Evolutionary conservation across 2,113 vertebrate genomes (phyloP).

Genomic region (Theropithecus gelada): DNA sequence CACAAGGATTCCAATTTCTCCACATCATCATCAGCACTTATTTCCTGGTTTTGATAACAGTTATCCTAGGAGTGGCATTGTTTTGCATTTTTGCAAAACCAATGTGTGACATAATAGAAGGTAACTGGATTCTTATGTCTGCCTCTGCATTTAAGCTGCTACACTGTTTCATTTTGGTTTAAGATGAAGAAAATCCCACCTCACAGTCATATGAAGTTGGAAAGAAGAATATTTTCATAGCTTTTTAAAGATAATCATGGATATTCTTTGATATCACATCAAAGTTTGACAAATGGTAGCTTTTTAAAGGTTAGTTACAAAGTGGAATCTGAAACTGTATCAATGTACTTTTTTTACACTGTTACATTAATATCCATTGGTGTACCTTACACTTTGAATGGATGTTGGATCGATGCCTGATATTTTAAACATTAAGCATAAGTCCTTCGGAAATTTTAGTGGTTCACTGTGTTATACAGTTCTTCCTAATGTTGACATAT

Average conservation of each 20-base stretch:
- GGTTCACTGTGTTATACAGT: not conserved
- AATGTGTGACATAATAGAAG: conserved; percentile 8
- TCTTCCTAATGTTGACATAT: conserved; percentile 21
- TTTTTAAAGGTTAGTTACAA: conserved; percentile 25
- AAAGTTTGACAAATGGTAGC: not conserved
- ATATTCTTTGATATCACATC: not conserved
- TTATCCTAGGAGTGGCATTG: not conserved
- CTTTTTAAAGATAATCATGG: not conserved
- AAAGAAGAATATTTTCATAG: conserved; percentile 30
- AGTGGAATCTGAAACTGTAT: not conserved
- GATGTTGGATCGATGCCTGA: not conserved
- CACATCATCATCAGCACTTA: not conserved
- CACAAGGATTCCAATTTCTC: not conserved
- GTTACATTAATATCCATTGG: not conserved
- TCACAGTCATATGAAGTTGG: not conserved
- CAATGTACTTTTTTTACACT: not conserved
- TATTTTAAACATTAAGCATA: conserved; percentile 28
- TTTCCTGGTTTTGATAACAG: not conserved
- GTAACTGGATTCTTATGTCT: not conserved
- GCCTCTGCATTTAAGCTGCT: conserved; percentile 9
- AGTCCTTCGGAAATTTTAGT: conserved; percentile 19
- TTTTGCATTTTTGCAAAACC: not conserved
- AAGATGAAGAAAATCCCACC: not conserved
- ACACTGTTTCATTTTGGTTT: conserved; percentile 13
- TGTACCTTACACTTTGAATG: conserved; percentile 3